Evolutionary conservation across 2,113 vertebrate genomes (phyloP).

Genomic region (Formicarius rufipectus): DNA sequence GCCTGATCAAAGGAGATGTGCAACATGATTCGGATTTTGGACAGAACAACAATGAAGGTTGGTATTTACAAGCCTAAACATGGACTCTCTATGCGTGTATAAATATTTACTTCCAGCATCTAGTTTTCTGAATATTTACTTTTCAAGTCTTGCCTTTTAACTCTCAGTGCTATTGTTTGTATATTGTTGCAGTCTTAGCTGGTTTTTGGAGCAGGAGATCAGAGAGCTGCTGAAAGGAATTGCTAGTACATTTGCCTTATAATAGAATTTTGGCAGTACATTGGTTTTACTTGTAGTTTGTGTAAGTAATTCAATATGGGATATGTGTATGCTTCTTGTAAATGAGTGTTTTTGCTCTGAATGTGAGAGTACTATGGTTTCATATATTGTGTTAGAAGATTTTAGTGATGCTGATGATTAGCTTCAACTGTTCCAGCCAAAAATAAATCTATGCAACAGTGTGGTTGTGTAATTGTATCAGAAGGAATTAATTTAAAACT

Average conservation of each 20-base stretch:
- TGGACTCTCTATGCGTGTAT: background rate
- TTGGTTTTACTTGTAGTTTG: background rate
- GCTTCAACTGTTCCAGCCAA: background rate
- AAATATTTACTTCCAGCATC: background rate
- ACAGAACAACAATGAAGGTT: constrained; percentile 25
- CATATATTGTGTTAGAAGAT: background rate
- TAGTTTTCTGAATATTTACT: background rate
- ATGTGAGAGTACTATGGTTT: background rate
- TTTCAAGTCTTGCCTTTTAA: background rate
- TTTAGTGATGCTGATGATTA: background rate
- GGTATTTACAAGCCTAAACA: background rate
- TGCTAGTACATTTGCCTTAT: background rate
- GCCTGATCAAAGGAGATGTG: background rate
- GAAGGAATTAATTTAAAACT: background rate
- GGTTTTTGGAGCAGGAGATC: background rate
- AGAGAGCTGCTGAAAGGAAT: background rate
- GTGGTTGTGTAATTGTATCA: background rate
- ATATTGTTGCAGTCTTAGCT: background rate
- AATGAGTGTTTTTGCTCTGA: background rate
- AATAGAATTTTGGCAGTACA: background rate
- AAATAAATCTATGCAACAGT: background rate
- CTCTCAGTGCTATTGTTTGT: background rate
- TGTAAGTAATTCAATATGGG: background rate
- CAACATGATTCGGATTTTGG: background rate
- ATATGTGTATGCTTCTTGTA: background rate